Conservation (phyloP, 1,140 invertebrate genomes). For the Berghia stephanieae region DNA sequence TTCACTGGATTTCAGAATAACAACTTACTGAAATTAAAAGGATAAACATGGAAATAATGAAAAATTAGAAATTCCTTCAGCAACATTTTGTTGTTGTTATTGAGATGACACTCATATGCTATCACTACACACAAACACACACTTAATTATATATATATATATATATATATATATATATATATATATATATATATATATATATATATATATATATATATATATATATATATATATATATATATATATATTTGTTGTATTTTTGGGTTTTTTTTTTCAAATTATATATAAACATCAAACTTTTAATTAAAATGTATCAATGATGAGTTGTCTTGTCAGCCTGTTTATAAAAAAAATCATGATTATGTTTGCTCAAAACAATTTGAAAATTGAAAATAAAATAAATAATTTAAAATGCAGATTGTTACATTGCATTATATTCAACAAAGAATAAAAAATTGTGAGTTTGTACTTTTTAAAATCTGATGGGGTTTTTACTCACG, state of each 20-base stretch:
- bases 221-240: background rate
- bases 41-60: too few relatives aligned
- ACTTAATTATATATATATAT: background rate
- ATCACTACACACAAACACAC: too few relatives aligned
- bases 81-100: too few relatives aligned
- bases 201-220: background rate
- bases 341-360: background rate
- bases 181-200: background rate
- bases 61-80: too few relatives aligned
- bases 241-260: background rate
- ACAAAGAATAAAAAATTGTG: background rate
- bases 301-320: background rate
- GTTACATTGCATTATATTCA: background rate
- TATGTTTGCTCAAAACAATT: background rate
- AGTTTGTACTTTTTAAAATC: background rate
- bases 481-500: slow-evolving; percentile 47
- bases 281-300: background rate
- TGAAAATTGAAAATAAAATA: background rate
- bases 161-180: background rate
- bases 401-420: background rate
- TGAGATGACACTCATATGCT: too few relatives aligned
- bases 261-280: background rate
- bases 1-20: background rate
- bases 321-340: too few relatives aligned
- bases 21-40: too few relatives aligned